Conservation (phyloP, 2,113 vertebrate genomes). For the Vidua macroura region DNA sequence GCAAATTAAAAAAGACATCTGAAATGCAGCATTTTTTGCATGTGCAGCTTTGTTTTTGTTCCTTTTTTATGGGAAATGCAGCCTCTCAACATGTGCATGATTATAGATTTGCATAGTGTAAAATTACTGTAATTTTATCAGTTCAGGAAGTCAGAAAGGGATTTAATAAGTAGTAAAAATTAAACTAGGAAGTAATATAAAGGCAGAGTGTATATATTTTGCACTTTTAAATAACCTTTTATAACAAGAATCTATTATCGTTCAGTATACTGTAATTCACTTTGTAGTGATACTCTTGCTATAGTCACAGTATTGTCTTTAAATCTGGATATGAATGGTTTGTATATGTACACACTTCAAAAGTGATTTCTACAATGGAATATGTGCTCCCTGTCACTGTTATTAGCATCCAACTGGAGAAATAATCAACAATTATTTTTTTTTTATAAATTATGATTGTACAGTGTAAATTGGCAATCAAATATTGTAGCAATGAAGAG, state of each 20-base stretch:
- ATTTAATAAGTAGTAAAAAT: conserved; percentile 1
- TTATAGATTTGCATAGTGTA: conserved; percentile 26
- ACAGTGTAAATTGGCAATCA: conserved; percentile 64
- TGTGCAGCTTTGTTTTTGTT: background rate
- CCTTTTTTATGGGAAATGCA: background rate
- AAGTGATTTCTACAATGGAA: conserved; percentile 42
- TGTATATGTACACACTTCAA: conserved; percentile 20
- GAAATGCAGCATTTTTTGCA: background rate
- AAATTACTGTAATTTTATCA: conserved; percentile 36
- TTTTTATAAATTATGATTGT: conserved; percentile 57
- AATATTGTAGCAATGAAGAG: conserved; percentile 55
- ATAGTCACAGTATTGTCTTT: conserved; percentile 51
- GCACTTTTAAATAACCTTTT: conserved; percentile 61
- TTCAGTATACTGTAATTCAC: conserved; percentile 26
- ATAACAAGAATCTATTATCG: conserved; percentile 17
- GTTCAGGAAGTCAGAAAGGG: conserved; percentile 2
- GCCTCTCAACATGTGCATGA: conserved; percentile 44
- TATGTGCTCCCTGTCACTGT: conserved; percentile 18
- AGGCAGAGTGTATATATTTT: conserved; percentile 57
- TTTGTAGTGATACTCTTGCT: conserved; percentile 49
- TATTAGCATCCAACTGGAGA: background rate
- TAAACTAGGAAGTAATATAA: background rate
- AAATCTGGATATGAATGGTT: conserved; percentile 39
- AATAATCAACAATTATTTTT: conserved; percentile 46
- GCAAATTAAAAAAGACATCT: background rate